Conservation (phyloP, 2,797 vertebrate species). For the Gephyroberyx darwinii region DNA sequence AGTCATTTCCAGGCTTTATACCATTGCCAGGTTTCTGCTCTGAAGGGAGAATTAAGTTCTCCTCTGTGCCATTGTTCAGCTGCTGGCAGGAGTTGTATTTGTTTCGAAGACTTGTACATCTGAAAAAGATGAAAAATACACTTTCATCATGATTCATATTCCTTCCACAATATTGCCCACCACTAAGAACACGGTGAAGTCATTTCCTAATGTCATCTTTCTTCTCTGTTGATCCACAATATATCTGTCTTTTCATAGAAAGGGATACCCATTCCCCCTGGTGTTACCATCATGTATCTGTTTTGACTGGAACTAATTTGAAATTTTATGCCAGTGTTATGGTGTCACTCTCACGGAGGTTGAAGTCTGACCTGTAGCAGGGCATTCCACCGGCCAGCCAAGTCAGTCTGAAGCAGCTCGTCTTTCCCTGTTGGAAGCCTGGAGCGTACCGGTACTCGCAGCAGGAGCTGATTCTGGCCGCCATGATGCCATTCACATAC, state of each 20-base stretch:
- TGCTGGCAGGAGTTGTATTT: slow-evolving; percentile 77
- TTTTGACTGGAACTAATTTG: slow-evolving; percentile 36
- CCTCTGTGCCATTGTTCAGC: slow-evolving; percentile 72
- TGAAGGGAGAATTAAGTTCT: slow-evolving; percentile 67
- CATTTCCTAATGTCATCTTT: slow-evolving; percentile 36
- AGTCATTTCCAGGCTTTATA: slow-evolving; percentile 69
- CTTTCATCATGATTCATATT: slow-evolving; percentile 54
- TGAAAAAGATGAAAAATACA: slow-evolving; percentile 69
- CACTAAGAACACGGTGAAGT: slow-evolving; percentile 33
- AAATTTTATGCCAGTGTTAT: slow-evolving; percentile 33
- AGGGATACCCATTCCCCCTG: slow-evolving; percentile 2
- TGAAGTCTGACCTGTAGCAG: slow-evolving; percentile 80
- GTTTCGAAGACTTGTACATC: slow-evolving; percentile 78
- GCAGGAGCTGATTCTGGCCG: slow-evolving; percentile 83
- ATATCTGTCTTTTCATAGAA: slow-evolving; percentile 10
- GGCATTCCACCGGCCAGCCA: slow-evolving; percentile 82
- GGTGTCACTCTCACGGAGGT: background rate
- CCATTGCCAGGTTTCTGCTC: slow-evolving; percentile 66
- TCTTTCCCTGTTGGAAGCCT: slow-evolving; percentile 83
- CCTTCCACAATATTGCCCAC: slow-evolving; percentile 16
- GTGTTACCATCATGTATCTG: slow-evolving; percentile 1
- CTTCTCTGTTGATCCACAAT: slow-evolving; percentile 12
- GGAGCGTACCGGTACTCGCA: slow-evolving; percentile 85
- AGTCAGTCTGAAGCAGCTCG: slow-evolving; percentile 81
- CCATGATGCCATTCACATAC: slow-evolving; percentile 81